Evolutionary conservation across 2,113 vertebrate genomes (phyloP).

Genomic region (Hyperopisus bebe): DNA sequence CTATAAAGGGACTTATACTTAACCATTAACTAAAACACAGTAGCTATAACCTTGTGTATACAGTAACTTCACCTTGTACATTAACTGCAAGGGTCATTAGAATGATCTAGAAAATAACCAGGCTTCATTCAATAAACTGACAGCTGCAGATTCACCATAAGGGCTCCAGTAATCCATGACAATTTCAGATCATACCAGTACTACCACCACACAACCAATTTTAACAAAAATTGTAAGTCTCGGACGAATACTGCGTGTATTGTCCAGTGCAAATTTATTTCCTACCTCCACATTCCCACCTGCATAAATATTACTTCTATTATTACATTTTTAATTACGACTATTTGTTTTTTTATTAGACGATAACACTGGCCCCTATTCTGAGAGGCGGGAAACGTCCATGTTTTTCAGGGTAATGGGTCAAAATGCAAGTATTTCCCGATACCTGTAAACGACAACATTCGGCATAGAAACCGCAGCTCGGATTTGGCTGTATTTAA

Average conservation of each 20-base stretch:
- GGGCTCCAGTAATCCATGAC: background rate
- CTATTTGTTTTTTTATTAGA: background rate
- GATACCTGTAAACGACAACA: background rate
- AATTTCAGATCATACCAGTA: background rate
- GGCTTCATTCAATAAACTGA: background rate
- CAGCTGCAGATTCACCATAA: background rate
- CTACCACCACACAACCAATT: background rate
- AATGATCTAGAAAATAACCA: background rate
- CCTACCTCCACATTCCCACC: background rate
- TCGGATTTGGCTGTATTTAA: background rate
- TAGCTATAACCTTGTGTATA: background rate
- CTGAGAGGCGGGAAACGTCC: background rate
- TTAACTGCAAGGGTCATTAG: background rate
- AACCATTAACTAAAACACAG: slow-evolving; percentile 4
- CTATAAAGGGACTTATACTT: background rate
- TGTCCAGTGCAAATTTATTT: background rate
- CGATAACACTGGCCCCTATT: background rate
- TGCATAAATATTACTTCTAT: background rate
- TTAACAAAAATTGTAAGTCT: background rate
- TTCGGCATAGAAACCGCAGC: background rate
- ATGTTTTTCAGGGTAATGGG: background rate
- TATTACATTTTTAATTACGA: background rate
- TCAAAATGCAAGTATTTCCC: background rate
- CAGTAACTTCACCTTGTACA: background rate
- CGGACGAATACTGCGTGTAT: background rate